Evolutionary conservation across 1,140 invertebrate genomes (phyloP).

Genomic region (Dolichoris vasculosae): DNA sequence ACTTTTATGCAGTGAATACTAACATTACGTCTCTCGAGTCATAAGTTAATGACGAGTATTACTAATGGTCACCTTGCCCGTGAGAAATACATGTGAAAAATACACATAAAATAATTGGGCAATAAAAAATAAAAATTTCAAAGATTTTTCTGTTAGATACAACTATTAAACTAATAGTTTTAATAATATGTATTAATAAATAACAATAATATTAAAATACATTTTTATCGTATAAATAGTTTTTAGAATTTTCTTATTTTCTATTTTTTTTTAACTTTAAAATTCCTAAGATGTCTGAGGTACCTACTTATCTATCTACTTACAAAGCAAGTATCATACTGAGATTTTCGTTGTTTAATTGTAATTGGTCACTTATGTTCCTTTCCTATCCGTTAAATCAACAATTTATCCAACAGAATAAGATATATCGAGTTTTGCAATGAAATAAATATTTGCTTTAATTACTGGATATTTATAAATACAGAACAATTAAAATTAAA

Average conservation of each 20-base stretch:
- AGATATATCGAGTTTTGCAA: not conserved
- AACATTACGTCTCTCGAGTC: slow-evolving; percentile 5
- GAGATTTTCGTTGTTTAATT: not conserved
- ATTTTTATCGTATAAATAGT: slow-evolving; percentile 5
- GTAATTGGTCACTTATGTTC: not conserved
- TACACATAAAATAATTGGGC: too few relatives aligned
- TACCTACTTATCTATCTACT: not conserved
- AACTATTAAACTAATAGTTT: not conserved
- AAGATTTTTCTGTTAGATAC: not conserved
- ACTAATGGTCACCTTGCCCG: slow-evolving; percentile 15
- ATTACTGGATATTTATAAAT: not conserved
- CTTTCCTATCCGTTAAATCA: not conserved
- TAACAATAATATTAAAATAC: slow-evolving; percentile 23
- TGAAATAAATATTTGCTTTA: not conserved
- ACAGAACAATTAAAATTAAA: not conserved
- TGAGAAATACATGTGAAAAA: not conserved
- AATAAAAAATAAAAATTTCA: too few relatives aligned
- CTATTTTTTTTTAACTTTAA: not conserved
- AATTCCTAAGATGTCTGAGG: not conserved
- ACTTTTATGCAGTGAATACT: not conserved
- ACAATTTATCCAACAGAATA: not conserved
- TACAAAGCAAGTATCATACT: not conserved
- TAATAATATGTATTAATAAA: not conserved
- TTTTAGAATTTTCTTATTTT: not conserved
- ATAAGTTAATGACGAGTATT: slow-evolving; percentile 32